Evolutionary conservation across 2,888 invertebrate genomes (phyloP), one percentile per base, ranked within the genome.

Genomic region (Sialis fuliginosa): DNA sequence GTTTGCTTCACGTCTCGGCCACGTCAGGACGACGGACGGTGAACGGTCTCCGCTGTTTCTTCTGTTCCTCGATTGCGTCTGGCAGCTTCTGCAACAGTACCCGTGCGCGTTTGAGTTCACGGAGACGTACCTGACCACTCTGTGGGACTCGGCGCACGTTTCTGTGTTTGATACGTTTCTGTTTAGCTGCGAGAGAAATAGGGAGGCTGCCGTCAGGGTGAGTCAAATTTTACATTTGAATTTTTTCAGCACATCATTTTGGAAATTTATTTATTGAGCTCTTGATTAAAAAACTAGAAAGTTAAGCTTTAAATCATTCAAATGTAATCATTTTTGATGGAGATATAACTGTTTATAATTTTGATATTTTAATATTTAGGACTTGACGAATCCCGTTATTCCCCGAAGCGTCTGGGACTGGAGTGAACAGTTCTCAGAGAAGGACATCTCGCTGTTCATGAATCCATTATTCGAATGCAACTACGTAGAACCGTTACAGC

Each of bases 131-230:
- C 75, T 97, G 53, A 89, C 90, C 1, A 82, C 89, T 0, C 62
- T 96, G 31, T 93, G 93, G 91, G 95, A 96, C 65, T 77, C 84
- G 33, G 77, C 82, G 9, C 85, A 89, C 57, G 73, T 90, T 54
- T 88, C 92, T 8, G 71, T 93, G 45, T 92, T 92, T 59, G 90
- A 91, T 56, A 92, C 92, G 35, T 95, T 95, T 69, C 74, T 93
- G 49, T 93, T 93, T 60, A 89, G 92, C 64, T 83, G 81, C 54
- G 83, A 85, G 53, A 72, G 80, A 53, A 88, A 89, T 56, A 68
- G 89, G 5, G 68, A 74, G 30, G 65, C 77, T 37, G 87, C 87
- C 10, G 71, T 71, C 52, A 72, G 69, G 65, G 81, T 81, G 58
- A 64, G 60, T 48, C 41, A 30, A 45, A 30, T 22, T 30, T 40